These are phyloP conservation scores for Etia nguti DNA, from an alignment of 2,113 vertebrate species.

Conservation along the genomic window DNA sequence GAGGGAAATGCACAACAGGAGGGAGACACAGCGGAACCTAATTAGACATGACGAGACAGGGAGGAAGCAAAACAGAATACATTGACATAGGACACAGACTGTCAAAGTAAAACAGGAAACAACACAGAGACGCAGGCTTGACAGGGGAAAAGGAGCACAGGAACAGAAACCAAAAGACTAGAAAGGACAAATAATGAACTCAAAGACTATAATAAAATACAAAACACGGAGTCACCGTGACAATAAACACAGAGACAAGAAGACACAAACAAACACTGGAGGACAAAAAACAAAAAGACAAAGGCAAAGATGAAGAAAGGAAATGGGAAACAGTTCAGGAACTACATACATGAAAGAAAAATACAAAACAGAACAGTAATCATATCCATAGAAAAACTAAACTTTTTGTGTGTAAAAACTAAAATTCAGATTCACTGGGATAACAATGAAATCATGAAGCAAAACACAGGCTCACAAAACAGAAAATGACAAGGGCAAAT, in stretches of 20 bases:
- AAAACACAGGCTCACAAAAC: too few species aligned
- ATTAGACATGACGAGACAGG: neutral
- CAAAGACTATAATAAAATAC: neutral
- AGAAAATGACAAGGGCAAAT: too few species aligned
- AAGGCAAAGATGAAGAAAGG: neutral
- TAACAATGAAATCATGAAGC: too few species aligned
- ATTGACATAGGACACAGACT: neutral
- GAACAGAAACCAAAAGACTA: neutral
- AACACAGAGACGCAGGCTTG: neutral
- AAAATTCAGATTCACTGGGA: too few species aligned
- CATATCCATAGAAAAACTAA: neutral
- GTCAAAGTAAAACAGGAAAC: neutral
- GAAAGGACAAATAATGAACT: neutral
- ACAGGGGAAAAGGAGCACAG: rapidly evolving
- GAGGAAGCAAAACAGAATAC: neutral
- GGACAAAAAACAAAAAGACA: neutral
- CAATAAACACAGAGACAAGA: neutral
- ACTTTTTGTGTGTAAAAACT: too few species aligned
- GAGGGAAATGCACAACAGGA: neutral
- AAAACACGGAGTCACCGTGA: neutral
- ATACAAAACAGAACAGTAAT: neutral
- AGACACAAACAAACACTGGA: neutral
- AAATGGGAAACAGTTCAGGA: too few species aligned
- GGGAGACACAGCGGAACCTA: neutral
- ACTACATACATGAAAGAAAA: neutral